Conservation (phyloP, 2,113 vertebrate species). For the Pelodiscus sinensis region DNA sequence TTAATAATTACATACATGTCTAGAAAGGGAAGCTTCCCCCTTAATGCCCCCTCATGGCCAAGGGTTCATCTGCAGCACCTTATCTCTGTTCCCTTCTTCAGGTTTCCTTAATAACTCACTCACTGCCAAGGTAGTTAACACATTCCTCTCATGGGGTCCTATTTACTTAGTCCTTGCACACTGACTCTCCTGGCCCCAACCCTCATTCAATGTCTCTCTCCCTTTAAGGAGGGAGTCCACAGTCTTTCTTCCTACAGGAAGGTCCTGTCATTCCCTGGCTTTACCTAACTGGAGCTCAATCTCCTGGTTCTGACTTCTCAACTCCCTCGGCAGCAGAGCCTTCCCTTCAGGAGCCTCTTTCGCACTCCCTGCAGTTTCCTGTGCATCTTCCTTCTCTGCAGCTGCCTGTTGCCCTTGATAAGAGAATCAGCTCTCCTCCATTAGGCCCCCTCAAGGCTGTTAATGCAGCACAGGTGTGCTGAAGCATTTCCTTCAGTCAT, state of each 20-base stretch:
- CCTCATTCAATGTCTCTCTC: neutral
- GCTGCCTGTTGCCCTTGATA: neutral
- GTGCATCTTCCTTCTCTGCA: neutral
- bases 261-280: neutral
- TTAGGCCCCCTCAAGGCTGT: neutral
- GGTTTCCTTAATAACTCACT: neutral
- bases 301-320: neutral
- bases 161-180: neutral
- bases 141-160: neutral
- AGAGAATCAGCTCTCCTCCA: neutral
- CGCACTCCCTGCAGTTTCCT: neutral
- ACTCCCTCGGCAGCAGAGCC: too few species aligned
- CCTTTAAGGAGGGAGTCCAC: neutral
- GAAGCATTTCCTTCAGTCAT: neutral
- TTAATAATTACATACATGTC: neutral
- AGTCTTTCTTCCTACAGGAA: neutral
- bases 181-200: neutral
- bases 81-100: neutral
- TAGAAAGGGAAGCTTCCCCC: neutral
- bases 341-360: neutral
- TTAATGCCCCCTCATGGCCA: neutral
- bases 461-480: neutral
- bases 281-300: neutral
- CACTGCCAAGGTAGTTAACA: neutral
- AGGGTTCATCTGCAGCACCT: neutral